These are phyloP conservation scores for Chondrilla cf. caribensis DNA, from an alignment of 37 sponge, comb jelly and placozoan species.

Conservation along the genomic window DNA sequence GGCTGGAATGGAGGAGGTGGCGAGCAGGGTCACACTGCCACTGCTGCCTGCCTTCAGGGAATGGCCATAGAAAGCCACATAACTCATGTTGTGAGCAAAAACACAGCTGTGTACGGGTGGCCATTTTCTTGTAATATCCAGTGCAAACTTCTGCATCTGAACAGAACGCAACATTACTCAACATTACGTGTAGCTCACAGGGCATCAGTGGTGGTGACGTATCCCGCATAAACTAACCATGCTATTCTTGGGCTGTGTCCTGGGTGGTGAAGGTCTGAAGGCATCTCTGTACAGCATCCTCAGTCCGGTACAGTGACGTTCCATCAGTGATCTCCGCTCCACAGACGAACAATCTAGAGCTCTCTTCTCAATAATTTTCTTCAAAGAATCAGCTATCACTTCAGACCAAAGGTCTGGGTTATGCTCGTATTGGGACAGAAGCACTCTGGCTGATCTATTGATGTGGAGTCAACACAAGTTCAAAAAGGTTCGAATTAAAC, in stretches of 20 bases:
- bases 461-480: too few relatives aligned
- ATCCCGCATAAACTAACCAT: background rate
- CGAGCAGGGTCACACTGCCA: slow-evolving; percentile 22
- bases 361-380: background rate
- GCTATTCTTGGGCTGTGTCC: slow-evolving; percentile 20
- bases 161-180: background rate
- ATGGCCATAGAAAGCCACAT: slow-evolving; percentile 58
- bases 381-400: background rate
- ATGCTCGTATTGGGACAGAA: background rate
- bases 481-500: too few relatives aligned
- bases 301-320: slow-evolving; percentile 72
- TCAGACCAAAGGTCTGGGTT: background rate
- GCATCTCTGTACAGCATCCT: slow-evolving; percentile 97
- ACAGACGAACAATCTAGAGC: background rate
- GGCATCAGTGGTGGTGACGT: too few relatives aligned
- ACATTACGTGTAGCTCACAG: too few relatives aligned
- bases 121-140: slow-evolving; percentile 57
- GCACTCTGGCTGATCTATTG: background rate
- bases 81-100: slow-evolving; percentile 65
- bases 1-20: slow-evolving; percentile 55
- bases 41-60: slow-evolving; percentile 7
- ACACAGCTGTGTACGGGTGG: slow-evolving; percentile 57
- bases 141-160: slow-evolving; percentile 52
- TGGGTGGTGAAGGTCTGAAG: slow-evolving; percentile 85
- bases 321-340: slow-evolving; percentile 47